These are phyloP conservation scores for Plusia festucae DNA, from an alignment of 2,888 invertebrate species.

Conservation along the genomic window DNA sequence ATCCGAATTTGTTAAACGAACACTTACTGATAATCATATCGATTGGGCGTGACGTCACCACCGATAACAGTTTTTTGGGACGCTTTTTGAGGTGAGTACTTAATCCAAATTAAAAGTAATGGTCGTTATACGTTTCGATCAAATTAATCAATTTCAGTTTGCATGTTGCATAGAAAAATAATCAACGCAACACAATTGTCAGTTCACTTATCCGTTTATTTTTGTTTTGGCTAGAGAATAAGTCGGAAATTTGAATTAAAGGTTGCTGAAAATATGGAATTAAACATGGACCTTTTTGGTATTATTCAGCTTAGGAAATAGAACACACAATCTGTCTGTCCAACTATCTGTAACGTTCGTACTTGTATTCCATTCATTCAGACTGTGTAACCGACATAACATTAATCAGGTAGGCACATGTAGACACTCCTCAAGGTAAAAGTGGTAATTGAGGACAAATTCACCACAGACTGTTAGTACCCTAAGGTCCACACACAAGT, in stretches of 20 bases:
- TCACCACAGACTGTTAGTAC: slow-evolving; percentile 39
- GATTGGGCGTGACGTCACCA: slow-evolving; percentile 56
- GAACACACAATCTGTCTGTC: not conserved
- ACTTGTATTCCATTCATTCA: no score
- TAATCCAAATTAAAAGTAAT: not conserved
- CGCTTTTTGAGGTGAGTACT: slow-evolving; percentile 37
- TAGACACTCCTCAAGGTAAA: not conserved
- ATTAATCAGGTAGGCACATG: no score
- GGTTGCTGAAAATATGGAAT: no score
- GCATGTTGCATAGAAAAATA: no score
- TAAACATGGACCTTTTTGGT: not conserved
- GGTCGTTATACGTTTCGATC: not conserved
- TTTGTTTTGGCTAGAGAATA: no score
- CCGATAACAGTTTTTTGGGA: slow-evolving; percentile 43
- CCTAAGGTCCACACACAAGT: slow-evolving; percentile 31
- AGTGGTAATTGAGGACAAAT: slow-evolving; percentile 10
- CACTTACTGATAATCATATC: slow-evolving; percentile 50
- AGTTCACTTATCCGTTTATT: no score
- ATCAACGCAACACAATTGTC: no score
- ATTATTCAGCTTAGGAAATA: not conserved
- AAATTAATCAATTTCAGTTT: not conserved
- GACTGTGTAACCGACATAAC: no score
- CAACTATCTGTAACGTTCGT: no score
- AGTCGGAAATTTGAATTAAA: no score
- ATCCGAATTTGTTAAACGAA: slow-evolving; percentile 55